A percentile compares a stretch with the other conserved stretches of the same genome.
phyloP scores from a whole-genome alignment of 2,888 invertebrate species.

The Oxystoma pomonae region DNA sequence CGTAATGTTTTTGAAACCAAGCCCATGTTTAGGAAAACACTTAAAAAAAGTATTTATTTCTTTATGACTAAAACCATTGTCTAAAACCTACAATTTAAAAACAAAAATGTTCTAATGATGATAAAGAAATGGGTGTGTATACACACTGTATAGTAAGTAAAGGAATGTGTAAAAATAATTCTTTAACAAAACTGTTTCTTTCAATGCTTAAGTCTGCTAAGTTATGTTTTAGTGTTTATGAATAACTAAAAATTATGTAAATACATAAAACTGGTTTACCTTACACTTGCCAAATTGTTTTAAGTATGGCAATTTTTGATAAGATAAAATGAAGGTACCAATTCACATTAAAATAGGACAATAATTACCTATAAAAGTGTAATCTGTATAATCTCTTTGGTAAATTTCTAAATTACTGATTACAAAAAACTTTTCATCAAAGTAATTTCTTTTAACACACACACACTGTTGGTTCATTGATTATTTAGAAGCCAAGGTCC shows the following conservation, averaged over 20 bases:
- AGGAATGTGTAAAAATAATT: neutral
- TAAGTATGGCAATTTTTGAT: constrained; percentile 10
- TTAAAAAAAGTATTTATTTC: too few species aligned
- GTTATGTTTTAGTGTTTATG: neutral
- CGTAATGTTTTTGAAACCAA: too few species aligned
- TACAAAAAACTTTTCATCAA: neutral
- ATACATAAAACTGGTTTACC: constrained; percentile 23
- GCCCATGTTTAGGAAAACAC: too few species aligned
- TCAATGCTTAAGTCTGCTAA: neutral
- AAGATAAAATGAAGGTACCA: constrained; percentile 16
- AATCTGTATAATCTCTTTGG: neutral
- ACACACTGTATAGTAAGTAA: too few species aligned
- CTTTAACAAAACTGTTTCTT: neutral
- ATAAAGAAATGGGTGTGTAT: constrained; percentile 4
- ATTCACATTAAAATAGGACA: neutral
- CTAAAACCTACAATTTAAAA: too few species aligned
- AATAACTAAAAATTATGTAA: constrained; percentile 25
- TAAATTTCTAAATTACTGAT: neutral
- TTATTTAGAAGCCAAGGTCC: neutral
- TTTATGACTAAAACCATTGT: too few species aligned
- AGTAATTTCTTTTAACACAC: neutral
- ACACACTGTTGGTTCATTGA: neutral
- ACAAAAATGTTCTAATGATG: neutral
- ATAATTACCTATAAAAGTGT: neutral
- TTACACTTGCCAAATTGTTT: constrained; percentile 20